Conservation (phyloP, 2,113 vertebrate genomes). For the Climacteris rufus region DNA sequence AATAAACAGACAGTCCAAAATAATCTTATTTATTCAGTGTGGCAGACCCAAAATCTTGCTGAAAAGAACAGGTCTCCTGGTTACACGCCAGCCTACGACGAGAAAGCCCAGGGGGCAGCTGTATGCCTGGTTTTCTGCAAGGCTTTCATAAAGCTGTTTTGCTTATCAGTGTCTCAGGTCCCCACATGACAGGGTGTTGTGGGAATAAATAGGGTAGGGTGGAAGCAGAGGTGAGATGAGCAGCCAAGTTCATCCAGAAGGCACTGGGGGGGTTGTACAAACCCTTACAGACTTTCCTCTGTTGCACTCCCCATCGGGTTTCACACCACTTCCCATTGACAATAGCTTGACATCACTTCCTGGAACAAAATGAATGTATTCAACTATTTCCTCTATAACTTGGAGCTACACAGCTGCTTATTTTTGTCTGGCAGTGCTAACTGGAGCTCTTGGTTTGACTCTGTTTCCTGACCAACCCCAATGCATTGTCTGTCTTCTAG, state of each 20-base stretch:
- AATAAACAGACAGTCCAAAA: background rate
- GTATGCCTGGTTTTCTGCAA: background rate
- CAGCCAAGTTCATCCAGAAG: background rate
- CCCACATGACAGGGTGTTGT: background rate
- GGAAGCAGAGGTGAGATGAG: background rate
- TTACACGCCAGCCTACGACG: rapidly evolving
- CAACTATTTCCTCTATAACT: slow-evolving; percentile 15
- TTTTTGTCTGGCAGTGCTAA: slow-evolving; percentile 20
- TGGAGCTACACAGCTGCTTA: background rate
- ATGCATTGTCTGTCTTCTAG: slow-evolving; percentile 18
- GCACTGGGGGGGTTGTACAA: background rate
- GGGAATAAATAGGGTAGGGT: background rate
- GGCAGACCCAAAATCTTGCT: background rate
- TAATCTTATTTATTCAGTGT: background rate
- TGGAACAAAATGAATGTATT: background rate
- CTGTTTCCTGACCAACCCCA: slow-evolving; percentile 39
- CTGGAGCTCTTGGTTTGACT: background rate
- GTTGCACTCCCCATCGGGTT: background rate
- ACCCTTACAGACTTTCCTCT: background rate
- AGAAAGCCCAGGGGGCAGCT: background rate
- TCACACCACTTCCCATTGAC: background rate
- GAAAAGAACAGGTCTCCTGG: background rate
- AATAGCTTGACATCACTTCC: slow-evolving; percentile 46
- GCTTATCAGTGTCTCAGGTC: background rate
- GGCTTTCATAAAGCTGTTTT: background rate